Evolutionary conservation across 2,888 invertebrate species (phyloP).

Genomic region (Meteorus cinctellus): DNA sequence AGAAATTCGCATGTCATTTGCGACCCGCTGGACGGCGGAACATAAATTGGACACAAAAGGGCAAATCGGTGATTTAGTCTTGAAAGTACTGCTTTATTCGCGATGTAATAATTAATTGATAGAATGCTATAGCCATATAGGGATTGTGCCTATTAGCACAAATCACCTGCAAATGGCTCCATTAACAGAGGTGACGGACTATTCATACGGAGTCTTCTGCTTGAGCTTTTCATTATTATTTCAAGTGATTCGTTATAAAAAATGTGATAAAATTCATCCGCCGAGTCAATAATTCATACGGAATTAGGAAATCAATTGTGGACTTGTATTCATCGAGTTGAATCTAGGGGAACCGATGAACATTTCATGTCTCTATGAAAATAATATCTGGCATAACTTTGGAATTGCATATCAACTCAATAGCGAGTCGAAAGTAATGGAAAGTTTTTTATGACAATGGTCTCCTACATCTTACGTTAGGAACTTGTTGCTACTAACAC

Average conservation of each 20-base stretch:
- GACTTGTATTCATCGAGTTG: neutral
- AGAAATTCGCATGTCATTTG: slow-evolving; percentile 67
- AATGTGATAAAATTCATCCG: neutral
- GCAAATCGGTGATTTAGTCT: slow-evolving; percentile 65
- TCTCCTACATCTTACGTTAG: neutral
- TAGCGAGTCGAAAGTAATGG: neutral
- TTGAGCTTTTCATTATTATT: neutral
- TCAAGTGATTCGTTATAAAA: neutral
- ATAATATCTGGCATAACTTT: neutral
- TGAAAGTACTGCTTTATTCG: slow-evolving; percentile 53
- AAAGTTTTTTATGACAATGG: neutral
- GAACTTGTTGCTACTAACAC: neutral
- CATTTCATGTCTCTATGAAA: neutral
- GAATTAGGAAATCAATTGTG: neutral
- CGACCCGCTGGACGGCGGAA: slow-evolving; percentile 61
- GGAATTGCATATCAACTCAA: neutral
- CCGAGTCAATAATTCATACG: neutral
- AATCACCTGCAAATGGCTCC: neutral
- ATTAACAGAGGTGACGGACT: neutral
- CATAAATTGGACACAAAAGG: slow-evolving; percentile 65
- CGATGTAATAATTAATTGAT: slow-evolving; percentile 14
- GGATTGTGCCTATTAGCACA: neutral
- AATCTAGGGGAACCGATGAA: neutral
- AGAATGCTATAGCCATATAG: neutral
- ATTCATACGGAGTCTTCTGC: neutral